A percentile compares a stretch with the other conserved stretches of the same genome.
These are phyloP conservation scores for Acinonyx jubatus DNA, from an alignment of 2,113 vertebrate genomes.

Conservation along the genomic window DNA sequence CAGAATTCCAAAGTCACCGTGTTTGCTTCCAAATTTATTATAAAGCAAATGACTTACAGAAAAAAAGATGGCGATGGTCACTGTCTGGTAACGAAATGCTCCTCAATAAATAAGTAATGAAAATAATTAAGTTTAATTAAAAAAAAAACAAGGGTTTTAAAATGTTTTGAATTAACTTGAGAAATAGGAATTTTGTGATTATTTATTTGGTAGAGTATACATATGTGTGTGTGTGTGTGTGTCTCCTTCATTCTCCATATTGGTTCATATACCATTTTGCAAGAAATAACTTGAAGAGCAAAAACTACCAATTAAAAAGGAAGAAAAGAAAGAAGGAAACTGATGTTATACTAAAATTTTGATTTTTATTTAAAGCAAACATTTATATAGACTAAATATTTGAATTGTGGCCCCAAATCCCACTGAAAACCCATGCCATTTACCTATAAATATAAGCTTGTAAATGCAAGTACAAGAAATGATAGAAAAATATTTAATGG, in stretches of 20 bases:
- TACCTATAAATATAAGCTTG: not conserved
- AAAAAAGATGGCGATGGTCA: not conserved
- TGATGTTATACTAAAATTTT: not conserved
- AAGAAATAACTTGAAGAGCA: not conserved
- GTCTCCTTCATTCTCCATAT: not conserved
- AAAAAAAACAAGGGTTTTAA: not conserved
- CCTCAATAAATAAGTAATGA: not conserved
- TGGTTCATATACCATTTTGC: not conserved
- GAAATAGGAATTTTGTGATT: not conserved
- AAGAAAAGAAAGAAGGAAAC: not conserved
- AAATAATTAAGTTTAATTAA: not conserved
- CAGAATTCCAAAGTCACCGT: not conserved
- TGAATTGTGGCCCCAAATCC: not conserved
- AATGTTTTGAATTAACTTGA: not conserved
- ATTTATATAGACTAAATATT: not conserved
- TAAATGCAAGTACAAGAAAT: not conserved
- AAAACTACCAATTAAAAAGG: not conserved
- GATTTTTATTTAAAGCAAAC: not conserved
- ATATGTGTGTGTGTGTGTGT: not conserved
- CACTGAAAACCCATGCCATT: not conserved
- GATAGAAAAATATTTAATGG: not conserved
- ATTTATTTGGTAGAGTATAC: not conserved
- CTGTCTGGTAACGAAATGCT: not conserved
- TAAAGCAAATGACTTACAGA: not conserved
- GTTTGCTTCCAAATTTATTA: not conserved